Percentiles rank a stretch among this genome's conserved stretches.
phyloP scores from a whole-genome alignment of 2,797 vertebrate species.

The Pseudomugil gertrudae region DNA sequence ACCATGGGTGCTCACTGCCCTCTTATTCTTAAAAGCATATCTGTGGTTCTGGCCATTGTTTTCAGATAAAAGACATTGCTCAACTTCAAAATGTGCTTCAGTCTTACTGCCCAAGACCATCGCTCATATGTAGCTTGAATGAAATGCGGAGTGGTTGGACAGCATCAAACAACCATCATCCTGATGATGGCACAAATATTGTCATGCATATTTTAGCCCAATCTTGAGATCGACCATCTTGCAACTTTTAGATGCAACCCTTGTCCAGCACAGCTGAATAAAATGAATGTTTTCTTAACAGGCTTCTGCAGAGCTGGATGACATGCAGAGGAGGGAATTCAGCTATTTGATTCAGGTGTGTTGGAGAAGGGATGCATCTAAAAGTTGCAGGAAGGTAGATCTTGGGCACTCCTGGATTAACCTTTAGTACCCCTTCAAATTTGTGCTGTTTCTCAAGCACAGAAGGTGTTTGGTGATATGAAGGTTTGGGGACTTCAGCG shows the following conservation, averaged over 20 bases:
- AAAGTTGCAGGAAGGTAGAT: too few relatives aligned
- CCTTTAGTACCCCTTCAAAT: conserved; percentile 15
- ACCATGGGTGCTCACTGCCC: conserved; percentile 42
- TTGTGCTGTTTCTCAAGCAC: background rate
- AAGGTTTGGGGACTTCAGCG: background rate
- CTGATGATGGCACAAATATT: conserved; percentile 50
- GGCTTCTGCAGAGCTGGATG: too few relatives aligned
- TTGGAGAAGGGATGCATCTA: too few relatives aligned
- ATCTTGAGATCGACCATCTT: too few relatives aligned
- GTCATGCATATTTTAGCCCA: conserved; percentile 41
- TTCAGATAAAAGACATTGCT: conserved; percentile 55
- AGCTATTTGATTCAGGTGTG: too few relatives aligned
- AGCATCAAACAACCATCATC: conserved; percentile 24
- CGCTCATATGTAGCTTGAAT: conserved; percentile 42
- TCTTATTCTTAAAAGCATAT: conserved; percentile 50
- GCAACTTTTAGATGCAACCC: too few relatives aligned
- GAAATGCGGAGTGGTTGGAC: conserved; percentile 27
- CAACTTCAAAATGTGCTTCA: conserved; percentile 54
- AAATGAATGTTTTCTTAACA: too few relatives aligned
- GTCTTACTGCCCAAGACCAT: conserved; percentile 55
- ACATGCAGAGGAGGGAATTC: too few relatives aligned
- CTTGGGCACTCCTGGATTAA: too few relatives aligned
- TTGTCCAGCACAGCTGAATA: too few relatives aligned
- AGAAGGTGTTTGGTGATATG: background rate
- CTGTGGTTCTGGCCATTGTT: conserved; percentile 66